Base-by-base conservation (phyloP, 2,113 vertebrate species). In the Sinocyclocheilus anshuiensis region DNA sequence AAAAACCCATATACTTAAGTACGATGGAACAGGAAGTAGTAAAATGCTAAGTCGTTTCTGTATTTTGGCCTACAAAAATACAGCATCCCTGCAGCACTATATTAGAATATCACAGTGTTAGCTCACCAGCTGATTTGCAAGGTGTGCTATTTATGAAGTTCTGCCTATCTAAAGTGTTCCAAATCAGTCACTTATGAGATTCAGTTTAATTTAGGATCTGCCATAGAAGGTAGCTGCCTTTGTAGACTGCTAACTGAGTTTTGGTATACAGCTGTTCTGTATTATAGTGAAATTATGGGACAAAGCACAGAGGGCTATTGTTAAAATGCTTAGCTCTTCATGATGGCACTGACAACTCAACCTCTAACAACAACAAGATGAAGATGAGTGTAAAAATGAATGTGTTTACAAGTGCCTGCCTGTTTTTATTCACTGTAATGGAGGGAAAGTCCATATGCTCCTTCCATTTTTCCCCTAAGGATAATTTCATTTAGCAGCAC, bases 401-500 rank as follows among this genome's bases (percentile, higher is more conserved):
- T 65, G 36, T 82, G 80, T 71, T 82, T 82, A 71, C 80, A 82
- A 82, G 45, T 83, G 77, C 16, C 69, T 76, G 67, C 33, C 20
- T 84, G 63, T n/a, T 88, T 57, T 61, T 72, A 74, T 75, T 69
- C 16, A n/a, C 36, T 53, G 39, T 61, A 82, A 89, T 77, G 67
- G 39, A 12, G 22, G 81, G 81, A 81, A 63, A 33, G 45, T 76
- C 48, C 22, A 13, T 71, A 80, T 85, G 67, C 33, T 84, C 33
- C 9, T 83, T 71, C 63, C 10, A 65, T 72, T 81, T 63, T 53
- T 42, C 57, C 69, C 69, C 77, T 48, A n/a, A 83, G 77, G 85
- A 86, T 84, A 74, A 67, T 86, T 86, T 84, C 33, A 29, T 86
- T 77, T 74, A 57, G 75, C 69, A 55, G 53, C 77, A 59, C 59